Percentiles rank a stretch among this genome's conserved stretches.
These are phyloP conservation scores for Muntiacus muntjak DNA, from an alignment of 2,113 vertebrate genomes.

Conservation along the genomic window DNA sequence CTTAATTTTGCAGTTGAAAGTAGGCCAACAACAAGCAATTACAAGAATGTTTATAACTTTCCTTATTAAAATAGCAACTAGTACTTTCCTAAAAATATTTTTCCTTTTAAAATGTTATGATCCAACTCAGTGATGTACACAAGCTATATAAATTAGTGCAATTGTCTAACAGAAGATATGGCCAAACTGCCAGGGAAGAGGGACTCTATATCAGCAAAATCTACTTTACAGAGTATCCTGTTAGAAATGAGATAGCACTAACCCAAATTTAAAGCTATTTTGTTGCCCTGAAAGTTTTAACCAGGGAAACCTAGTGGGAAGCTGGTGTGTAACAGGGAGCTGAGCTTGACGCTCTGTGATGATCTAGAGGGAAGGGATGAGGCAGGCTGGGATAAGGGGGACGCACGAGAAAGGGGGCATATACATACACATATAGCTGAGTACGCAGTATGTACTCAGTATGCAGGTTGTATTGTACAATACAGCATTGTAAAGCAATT, in stretches of 20 bases:
- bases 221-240: neutral
- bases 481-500: neutral
- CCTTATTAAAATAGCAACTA: neutral
- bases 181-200: neutral
- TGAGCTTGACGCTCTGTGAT: neutral
- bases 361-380: neutral
- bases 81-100: neutral
- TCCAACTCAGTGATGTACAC: neutral
- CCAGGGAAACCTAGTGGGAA: neutral
- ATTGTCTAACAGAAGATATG: neutral
- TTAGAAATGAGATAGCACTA: neutral
- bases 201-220: neutral
- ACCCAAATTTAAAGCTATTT: neutral
- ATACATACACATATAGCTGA: rapidly evolving
- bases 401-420: neutral
- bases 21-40: neutral
- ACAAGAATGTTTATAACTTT: neutral
- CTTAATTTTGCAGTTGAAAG: neutral
- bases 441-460: neutral
- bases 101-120: neutral
- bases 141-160: neutral
- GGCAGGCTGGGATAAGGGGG: neutral
- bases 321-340: neutral
- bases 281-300: neutral
- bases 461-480: too few species aligned